phyloP scores from a whole-genome alignment of 2,797 vertebrate species.

The Rhinoraja longicauda region DNA sequence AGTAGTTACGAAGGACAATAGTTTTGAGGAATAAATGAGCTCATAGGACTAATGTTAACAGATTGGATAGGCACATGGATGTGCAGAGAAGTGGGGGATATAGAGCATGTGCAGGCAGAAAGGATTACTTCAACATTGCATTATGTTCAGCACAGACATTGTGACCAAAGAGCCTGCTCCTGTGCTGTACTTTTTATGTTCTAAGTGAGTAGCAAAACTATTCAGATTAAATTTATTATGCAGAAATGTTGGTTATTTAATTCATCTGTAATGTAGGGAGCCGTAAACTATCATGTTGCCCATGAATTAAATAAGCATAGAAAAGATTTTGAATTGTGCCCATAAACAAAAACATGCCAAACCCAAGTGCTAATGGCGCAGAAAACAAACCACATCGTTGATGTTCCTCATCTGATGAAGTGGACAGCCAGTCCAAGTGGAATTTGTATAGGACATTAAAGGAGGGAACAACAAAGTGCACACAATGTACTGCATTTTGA shows the following conservation, averaged over 20 bases:
- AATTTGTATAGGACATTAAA: background rate
- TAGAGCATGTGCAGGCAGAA: too few species aligned
- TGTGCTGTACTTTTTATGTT: too few species aligned
- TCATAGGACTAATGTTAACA: too few species aligned
- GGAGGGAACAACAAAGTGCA: background rate
- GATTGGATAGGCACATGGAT: too few species aligned
- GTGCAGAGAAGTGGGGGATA: too few species aligned
- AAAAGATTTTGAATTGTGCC: background rate
- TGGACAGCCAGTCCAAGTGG: background rate
- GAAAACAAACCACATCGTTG: background rate
- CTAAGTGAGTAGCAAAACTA: too few species aligned
- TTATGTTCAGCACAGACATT: too few species aligned
- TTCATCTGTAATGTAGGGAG: background rate
- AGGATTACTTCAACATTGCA: too few species aligned
- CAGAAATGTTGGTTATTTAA: background rate
- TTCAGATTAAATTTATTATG: background rate
- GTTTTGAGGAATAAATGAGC: too few species aligned
- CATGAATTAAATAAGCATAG: background rate
- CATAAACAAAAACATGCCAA: background rate
- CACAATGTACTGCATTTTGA: background rate
- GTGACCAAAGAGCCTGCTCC: too few species aligned
- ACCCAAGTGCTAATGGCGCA: background rate
- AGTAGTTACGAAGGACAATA: too few species aligned
- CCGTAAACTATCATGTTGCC: background rate
- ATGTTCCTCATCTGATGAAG: background rate